Conservation (phyloP, 2,113 vertebrate genomes). For the Salminus brasiliensis region DNA sequence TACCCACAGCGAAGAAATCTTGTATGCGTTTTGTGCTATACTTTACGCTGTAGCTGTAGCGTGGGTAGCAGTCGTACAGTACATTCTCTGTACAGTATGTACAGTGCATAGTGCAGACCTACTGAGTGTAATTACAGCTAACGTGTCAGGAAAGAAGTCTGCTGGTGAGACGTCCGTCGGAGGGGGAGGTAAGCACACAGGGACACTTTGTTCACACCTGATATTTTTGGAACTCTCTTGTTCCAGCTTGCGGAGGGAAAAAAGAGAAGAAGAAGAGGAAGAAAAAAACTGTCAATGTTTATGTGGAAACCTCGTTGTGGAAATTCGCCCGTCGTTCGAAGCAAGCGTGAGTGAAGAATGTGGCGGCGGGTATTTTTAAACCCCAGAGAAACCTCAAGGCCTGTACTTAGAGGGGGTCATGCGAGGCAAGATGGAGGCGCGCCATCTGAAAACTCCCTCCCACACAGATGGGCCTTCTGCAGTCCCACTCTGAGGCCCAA, state of each 20-base stretch:
- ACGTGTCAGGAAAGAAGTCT: constrained; percentile 17
- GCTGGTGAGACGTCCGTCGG: not conserved
- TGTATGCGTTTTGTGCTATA: not conserved
- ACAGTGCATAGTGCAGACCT: not conserved
- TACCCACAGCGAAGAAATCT: not conserved
- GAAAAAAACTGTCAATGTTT: constrained; percentile 47
- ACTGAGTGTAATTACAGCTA: constrained; percentile 23
- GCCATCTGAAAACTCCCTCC: constrained; percentile 69
- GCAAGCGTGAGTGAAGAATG: constrained; percentile 53
- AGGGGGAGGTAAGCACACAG: constrained; percentile 37
- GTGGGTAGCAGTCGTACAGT: not conserved
- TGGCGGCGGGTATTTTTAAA: constrained; percentile 62
- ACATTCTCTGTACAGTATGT: not conserved
- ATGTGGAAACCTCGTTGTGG: constrained; percentile 48
- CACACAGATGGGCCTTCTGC: constrained; percentile 64
- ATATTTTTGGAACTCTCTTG: constrained; percentile 51
- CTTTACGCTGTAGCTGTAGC: not conserved
- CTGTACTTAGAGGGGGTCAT: constrained; percentile 76
- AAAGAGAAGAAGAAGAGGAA: constrained; percentile 27
- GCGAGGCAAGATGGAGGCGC: constrained; percentile 78
- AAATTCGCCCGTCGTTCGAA: constrained; percentile 43
- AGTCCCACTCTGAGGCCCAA: constrained; percentile 11
- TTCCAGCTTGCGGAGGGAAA: constrained; percentile 45
- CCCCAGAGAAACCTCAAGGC: constrained; percentile 73
- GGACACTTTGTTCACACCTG: constrained; percentile 50